Conservation (phyloP, 2,888 invertebrate species). For the Unio pictorum region DNA sequence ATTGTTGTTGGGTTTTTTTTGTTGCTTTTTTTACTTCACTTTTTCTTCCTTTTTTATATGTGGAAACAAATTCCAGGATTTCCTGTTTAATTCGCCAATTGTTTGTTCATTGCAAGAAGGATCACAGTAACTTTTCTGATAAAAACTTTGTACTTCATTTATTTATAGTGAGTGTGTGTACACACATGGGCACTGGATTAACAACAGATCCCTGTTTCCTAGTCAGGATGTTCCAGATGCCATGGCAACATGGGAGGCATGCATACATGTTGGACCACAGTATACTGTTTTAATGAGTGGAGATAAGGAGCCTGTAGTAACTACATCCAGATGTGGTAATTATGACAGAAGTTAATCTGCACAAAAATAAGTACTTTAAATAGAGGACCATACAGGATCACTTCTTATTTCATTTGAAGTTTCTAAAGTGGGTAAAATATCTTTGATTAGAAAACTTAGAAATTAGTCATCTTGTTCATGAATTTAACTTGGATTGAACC, state of each 20-base stretch:
- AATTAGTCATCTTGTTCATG: too few relatives aligned
- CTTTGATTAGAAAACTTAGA: too few relatives aligned
- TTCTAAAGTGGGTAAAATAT: too few relatives aligned
- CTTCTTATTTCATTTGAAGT: too few relatives aligned
- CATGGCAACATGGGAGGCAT: slow-evolving; percentile 72
- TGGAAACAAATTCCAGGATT: neutral
- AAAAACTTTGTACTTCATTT: too few relatives aligned
- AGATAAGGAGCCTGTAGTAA: slow-evolving; percentile 45
- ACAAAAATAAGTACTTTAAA: neutral
- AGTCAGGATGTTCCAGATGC: slow-evolving; percentile 72
- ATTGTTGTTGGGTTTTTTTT: neutral
- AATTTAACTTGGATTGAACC: too few relatives aligned
- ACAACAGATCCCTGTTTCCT: slow-evolving; percentile 72
- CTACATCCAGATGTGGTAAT: neutral
- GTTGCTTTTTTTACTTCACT: neutral
- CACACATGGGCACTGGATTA: slow-evolving; percentile 71
- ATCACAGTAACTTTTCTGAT: too few relatives aligned
- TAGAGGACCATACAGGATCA: neutral
- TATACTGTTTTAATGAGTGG: slow-evolving; percentile 67
- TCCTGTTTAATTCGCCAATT: neutral
- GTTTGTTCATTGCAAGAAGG: neutral
- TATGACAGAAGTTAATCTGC: neutral
- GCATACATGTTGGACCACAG: slow-evolving; percentile 41
- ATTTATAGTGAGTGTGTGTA: slow-evolving; percentile 64
- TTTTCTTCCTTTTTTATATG: slow-evolving; percentile 1